Evolutionary conservation across 2,797 vertebrate species (phyloP).

Genomic region (Taenioides sp.): DNA sequence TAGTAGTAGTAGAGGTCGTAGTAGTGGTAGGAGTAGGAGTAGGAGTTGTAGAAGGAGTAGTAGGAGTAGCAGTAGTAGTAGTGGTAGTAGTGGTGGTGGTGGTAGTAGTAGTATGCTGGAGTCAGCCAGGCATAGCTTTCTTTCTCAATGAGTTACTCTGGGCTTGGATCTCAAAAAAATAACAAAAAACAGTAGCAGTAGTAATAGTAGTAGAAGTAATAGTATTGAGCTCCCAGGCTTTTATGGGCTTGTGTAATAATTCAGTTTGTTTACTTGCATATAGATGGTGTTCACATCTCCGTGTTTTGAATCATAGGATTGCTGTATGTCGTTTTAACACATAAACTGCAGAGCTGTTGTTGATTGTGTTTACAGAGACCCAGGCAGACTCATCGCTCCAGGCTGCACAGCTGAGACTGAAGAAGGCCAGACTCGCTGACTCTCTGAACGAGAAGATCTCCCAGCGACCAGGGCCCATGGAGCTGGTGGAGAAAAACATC

Average conservation of each 20-base stretch:
- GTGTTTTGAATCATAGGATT: background rate
- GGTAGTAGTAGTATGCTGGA: too few relatives aligned
- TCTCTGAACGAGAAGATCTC: slow-evolving; percentile 95
- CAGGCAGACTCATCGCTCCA: slow-evolving; percentile 91
- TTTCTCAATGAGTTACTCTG: too few relatives aligned
- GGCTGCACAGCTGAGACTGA: slow-evolving; percentile 95
- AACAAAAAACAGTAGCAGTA: too few relatives aligned
- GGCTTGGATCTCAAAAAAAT: too few relatives aligned
- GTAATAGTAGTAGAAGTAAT: too few relatives aligned
- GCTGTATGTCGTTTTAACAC: background rate
- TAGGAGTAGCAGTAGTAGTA: too few relatives aligned
- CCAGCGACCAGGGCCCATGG: slow-evolving; percentile 93
- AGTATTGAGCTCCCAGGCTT: slow-evolving; percentile 5
- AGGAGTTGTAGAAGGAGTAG: too few relatives aligned
- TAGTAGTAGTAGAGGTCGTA: too few relatives aligned
- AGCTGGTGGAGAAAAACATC: slow-evolving; percentile 97
- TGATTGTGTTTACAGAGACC: slow-evolving; percentile 81
- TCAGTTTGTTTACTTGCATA: background rate
- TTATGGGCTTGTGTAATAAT: slow-evolving; percentile 2
- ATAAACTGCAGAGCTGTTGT: slow-evolving; percentile 6
- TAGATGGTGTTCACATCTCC: background rate
- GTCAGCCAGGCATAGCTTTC: too few relatives aligned
- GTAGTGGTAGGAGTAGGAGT: too few relatives aligned
- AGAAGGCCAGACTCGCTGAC: slow-evolving; percentile 89
- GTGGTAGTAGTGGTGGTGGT: too few relatives aligned